phyloP scores from a whole-genome alignment of 2,888 invertebrate genomes.

The Neuroscelio doddi region DNA sequence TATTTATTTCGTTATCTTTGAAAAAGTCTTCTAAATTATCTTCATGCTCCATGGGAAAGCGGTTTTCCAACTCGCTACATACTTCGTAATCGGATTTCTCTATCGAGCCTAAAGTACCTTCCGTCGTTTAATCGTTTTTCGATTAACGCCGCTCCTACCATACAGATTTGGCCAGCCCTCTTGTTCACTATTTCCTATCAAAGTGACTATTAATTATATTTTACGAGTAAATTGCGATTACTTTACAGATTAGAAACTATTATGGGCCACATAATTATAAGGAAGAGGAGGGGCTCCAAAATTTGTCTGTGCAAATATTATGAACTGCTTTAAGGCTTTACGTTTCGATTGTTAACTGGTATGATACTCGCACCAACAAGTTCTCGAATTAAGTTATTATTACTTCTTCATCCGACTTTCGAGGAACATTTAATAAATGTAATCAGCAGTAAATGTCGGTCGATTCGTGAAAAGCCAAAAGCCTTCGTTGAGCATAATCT shows the following conservation, averaged over 20 bases:
- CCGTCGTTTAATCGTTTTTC: conserved; percentile 12
- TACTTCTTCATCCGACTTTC: not conserved
- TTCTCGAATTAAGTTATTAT: too few relatives aligned
- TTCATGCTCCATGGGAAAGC: too few relatives aligned
- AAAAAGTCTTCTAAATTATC: too few relatives aligned
- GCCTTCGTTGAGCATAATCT: conserved; percentile 1
- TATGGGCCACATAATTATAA: too few relatives aligned
- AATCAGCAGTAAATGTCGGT: conserved; percentile 4
- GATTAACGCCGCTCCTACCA: conserved; percentile 14
- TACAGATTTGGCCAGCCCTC: conserved; percentile 4
- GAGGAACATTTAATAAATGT: not conserved
- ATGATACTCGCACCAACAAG: too few relatives aligned
- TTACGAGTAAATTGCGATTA: not conserved
- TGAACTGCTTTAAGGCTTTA: too few relatives aligned
- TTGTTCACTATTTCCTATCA: not conserved
- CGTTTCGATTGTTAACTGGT: too few relatives aligned
- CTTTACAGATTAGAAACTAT: too few relatives aligned
- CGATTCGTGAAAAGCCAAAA: not conserved
- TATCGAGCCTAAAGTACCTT: conserved; percentile 1
- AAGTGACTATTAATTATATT: not conserved
- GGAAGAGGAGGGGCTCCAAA: too few relatives aligned
- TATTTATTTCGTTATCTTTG: too few relatives aligned
- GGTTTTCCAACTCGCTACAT: too few relatives aligned
- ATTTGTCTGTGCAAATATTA: too few relatives aligned
- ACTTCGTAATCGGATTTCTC: conserved; percentile 15